These are phyloP conservation scores for Hydrotaea cyrtoneurina DNA, from an alignment of 2,888 invertebrate genomes.

Conservation along the genomic window DNA sequence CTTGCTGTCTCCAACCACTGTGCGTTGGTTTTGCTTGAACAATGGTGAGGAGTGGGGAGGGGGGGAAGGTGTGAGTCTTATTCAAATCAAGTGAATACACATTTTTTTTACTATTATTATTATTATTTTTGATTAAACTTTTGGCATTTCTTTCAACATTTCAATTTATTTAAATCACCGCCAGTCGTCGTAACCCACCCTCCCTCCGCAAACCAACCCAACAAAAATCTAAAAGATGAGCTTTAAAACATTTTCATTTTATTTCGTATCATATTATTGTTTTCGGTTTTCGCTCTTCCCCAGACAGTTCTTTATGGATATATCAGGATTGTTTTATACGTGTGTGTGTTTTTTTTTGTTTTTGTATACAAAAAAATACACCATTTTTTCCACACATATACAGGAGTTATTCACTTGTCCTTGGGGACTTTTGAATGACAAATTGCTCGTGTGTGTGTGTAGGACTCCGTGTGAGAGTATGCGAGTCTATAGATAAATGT, in stretches of 20 bases:
- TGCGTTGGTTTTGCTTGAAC: too few relatives aligned
- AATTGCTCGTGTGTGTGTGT: conserved; percentile 36
- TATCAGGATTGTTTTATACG: conserved; percentile 2
- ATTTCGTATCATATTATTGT: not conserved
- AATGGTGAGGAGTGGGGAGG: too few relatives aligned
- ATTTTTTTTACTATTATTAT: not conserved
- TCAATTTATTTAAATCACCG: conserved; percentile 1
- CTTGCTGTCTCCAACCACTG: not conserved
- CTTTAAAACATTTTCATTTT: conserved; percentile 11
- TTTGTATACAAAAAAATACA: not conserved
- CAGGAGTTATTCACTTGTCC: conserved; percentile 30
- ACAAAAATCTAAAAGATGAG: not conserved
- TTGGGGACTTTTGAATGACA: conserved; percentile 47
- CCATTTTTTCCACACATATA: conserved; percentile 24
- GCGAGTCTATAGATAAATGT: not conserved
- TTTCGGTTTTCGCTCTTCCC: not conserved
- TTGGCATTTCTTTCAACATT: not conserved
- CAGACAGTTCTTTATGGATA: not conserved
- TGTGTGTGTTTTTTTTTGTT: not conserved
- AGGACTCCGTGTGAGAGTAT: not conserved
- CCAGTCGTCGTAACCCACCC: not conserved
- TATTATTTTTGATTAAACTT: conserved; percentile 2
- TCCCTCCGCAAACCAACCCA: not conserved
- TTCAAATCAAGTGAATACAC: not conserved
- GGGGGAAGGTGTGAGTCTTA: too few relatives aligned